These are phyloP conservation scores for Apamea sordens DNA, from an alignment of 2,888 invertebrate genomes.

Conservation along the genomic window DNA sequence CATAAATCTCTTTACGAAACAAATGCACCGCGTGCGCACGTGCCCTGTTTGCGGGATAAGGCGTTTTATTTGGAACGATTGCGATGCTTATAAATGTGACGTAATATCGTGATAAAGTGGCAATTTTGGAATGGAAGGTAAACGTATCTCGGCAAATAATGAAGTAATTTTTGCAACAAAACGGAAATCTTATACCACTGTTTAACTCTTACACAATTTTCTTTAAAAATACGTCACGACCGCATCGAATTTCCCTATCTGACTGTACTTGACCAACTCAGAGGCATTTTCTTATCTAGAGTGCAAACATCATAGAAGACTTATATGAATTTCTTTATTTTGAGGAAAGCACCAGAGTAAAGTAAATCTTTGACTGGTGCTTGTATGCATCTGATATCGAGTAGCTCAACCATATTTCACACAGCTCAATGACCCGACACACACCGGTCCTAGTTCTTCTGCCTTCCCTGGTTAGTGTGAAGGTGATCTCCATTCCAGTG, in stretches of 20 bases:
- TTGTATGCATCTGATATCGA: not conserved
- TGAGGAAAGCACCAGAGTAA: not conserved
- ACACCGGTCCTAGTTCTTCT: slow-evolving; percentile 1
- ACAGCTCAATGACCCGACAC: not conserved
- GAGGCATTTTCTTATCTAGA: not conserved
- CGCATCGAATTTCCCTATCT: not conserved
- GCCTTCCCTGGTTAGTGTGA: not conserved
- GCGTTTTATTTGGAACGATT: slow-evolving; percentile 18
- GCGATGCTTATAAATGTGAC: not conserved
- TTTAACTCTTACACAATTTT: not conserved
- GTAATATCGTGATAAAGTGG: not conserved
- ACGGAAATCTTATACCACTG: not conserved
- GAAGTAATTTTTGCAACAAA: not conserved
- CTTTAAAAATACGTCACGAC: not conserved
- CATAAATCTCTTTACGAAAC: slow-evolving; percentile 51
- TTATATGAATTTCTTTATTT: not conserved
- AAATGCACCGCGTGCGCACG: slow-evolving; percentile 37
- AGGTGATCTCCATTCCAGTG: slow-evolving; percentile 48
- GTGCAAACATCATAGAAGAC: not conserved
- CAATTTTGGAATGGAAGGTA: not conserved
- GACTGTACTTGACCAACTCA: not conserved
- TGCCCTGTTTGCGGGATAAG: slow-evolving; percentile 10
- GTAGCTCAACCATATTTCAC: not conserved
- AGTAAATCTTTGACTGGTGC: not conserved
- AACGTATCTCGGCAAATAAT: not conserved